Conservation (phyloP, 2,888 invertebrate species). For the Nesidiocoris tenuis region DNA sequence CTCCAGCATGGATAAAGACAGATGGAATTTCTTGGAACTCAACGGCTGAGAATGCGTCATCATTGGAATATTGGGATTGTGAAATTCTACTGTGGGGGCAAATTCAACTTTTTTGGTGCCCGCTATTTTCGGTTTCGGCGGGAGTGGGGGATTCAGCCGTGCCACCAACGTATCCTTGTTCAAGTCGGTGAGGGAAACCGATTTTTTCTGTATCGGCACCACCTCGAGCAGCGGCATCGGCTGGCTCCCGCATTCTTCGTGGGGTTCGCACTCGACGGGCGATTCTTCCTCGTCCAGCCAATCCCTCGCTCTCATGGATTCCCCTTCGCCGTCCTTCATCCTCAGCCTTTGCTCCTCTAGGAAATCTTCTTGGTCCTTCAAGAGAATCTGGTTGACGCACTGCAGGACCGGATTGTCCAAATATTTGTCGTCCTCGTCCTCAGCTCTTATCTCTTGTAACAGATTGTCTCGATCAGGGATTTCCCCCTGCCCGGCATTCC, state of each 20-base stretch:
- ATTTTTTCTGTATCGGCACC: slow-evolving; percentile 17
- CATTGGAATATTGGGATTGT: slow-evolving; percentile 59
- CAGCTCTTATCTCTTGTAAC: slow-evolving; percentile 47
- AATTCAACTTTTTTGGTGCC: slow-evolving; percentile 45
- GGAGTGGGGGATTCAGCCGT: slow-evolving; percentile 42
- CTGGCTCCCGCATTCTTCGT: slow-evolving; percentile 27
- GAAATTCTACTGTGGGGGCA: slow-evolving; percentile 39
- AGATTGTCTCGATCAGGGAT: slow-evolving; percentile 47
- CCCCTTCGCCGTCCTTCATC: slow-evolving; percentile 34
- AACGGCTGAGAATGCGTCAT: slow-evolving; percentile 70
- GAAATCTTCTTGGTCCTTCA: slow-evolving; percentile 67
- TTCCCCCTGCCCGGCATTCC: slow-evolving; percentile 22
- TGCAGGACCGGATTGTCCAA: slow-evolving; percentile 81
- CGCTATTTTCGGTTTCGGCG: slow-evolving; percentile 44
- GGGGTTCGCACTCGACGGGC: slow-evolving; percentile 38
- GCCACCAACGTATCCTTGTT: slow-evolving; percentile 4
- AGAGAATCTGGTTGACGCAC: slow-evolving; percentile 80
- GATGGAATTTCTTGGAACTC: slow-evolving; percentile 40
- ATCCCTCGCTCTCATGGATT: slow-evolving; percentile 25
- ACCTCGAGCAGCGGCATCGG: slow-evolving; percentile 19
- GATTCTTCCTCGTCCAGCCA: slow-evolving; percentile 47
- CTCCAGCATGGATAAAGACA: slow-evolving; percentile 47
- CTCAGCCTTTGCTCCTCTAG: slow-evolving; percentile 53
- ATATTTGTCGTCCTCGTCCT: slow-evolving; percentile 54
- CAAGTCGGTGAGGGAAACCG: slow-evolving; percentile 37